Evolutionary conservation across 2,888 invertebrate species (phyloP).

Genomic region (Elysia crispata): DNA sequence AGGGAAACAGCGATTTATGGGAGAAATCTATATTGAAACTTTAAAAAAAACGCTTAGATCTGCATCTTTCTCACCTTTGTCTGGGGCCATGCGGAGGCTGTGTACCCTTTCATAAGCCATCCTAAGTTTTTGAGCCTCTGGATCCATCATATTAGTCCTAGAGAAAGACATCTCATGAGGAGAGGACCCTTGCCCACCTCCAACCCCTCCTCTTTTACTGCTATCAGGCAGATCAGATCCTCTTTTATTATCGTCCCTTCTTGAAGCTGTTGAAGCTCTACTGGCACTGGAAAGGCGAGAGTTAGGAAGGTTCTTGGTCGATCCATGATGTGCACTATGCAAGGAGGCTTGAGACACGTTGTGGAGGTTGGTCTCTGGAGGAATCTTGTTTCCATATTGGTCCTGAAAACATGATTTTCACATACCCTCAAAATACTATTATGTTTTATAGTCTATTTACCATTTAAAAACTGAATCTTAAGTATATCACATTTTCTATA

Average conservation of each 20-base stretch:
- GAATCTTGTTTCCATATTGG: not conserved
- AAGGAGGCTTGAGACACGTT: not conserved
- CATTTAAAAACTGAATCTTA: too few relatives aligned
- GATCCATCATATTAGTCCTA: slow-evolving; percentile 48
- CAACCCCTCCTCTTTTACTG: too few relatives aligned
- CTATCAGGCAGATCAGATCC: slow-evolving; percentile 11
- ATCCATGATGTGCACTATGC: not conserved
- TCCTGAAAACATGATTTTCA: not conserved
- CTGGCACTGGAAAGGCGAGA: slow-evolving; percentile 26
- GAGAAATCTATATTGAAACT: too few relatives aligned
- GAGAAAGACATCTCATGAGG: not conserved
- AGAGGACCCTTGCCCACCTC: not conserved
- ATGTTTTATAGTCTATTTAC: not conserved
- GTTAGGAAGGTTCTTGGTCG: slow-evolving; percentile 17
- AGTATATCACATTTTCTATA: too few relatives aligned
- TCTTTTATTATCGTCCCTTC: too few relatives aligned
- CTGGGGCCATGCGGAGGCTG: slow-evolving; percentile 52
- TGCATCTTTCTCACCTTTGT: slow-evolving; percentile 39
- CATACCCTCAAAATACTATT: too few relatives aligned
- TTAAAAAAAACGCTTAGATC: too few relatives aligned
- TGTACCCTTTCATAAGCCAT: slow-evolving; percentile 54
- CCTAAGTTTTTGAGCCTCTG: slow-evolving; percentile 52
- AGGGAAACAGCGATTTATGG: too few relatives aligned
- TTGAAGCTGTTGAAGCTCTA: slow-evolving; percentile 20
- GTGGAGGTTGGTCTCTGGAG: not conserved